Evolutionary conservation across 2,113 vertebrate genomes (phyloP).

Genomic region (Tylochromis polylepis): DNA sequence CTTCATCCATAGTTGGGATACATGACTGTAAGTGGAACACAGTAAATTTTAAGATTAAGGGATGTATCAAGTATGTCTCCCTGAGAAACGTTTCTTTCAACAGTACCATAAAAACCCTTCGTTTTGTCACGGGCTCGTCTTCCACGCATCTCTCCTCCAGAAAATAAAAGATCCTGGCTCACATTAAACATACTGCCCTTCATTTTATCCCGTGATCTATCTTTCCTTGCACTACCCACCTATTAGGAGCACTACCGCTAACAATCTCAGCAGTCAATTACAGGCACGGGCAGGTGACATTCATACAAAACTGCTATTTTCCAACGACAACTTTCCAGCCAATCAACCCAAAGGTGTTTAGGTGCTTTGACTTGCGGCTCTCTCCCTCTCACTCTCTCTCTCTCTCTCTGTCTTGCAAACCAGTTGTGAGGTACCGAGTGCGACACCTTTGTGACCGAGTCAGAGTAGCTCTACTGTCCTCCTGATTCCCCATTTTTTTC

Average conservation of each 20-base stretch:
- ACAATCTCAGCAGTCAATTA: not conserved
- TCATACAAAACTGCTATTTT: not conserved
- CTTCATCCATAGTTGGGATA: not conserved
- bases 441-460: constrained; percentile 27
- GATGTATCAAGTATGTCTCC: constrained; percentile 68
- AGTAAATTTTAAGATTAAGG: constrained; percentile 34
- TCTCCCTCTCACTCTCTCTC: not conserved
- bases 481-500: not conserved
- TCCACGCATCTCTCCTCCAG: not conserved
- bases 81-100: constrained; percentile 62
- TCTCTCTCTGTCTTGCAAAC: not conserved
- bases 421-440: not conserved
- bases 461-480: constrained; percentile 10
- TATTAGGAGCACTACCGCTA: not conserved
- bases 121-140: constrained; percentile 6
- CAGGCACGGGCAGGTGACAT: not conserved
- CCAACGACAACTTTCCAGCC: constrained; percentile 9
- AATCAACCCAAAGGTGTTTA: not conserved
- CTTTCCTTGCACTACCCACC: not conserved
- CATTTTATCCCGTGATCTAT: not conserved
- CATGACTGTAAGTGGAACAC: constrained; percentile 1
- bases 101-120: constrained; percentile 47
- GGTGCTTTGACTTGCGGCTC: not conserved
- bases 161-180: constrained; percentile 12
- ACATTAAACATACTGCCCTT: constrained; percentile 9